Conservation (phyloP, 2,797 vertebrate species). For the Thripadectes ignobilis region DNA sequence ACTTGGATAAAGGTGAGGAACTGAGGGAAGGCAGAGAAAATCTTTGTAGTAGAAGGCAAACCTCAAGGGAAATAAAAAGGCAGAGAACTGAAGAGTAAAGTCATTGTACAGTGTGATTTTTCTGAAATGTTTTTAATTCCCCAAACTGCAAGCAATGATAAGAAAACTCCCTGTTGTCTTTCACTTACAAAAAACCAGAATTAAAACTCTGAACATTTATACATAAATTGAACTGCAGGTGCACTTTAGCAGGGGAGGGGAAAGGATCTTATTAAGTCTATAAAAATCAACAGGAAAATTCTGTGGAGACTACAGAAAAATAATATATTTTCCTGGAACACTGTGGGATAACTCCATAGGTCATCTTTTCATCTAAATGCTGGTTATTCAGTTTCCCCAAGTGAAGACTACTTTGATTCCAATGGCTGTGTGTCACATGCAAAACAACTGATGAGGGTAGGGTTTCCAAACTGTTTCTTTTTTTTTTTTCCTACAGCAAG, state of each 20-base stretch:
- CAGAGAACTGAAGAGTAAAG: background rate
- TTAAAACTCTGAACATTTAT: slow-evolving; percentile 8
- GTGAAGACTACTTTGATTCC: background rate
- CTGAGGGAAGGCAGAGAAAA: background rate
- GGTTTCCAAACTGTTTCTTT: background rate
- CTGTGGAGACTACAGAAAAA: slow-evolving; percentile 5
- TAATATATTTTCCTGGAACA: background rate
- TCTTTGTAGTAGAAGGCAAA: background rate
- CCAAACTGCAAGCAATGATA: background rate
- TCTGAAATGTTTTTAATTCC: slow-evolving; percentile 23
- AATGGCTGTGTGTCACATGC: background rate
- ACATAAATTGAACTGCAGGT: slow-evolving; percentile 42
- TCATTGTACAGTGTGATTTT: background rate
- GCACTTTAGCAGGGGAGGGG: background rate
- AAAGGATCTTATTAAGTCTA: slow-evolving; percentile 5
- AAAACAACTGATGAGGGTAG: background rate
- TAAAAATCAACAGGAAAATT: slow-evolving; percentile 27
- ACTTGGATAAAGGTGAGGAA: background rate
- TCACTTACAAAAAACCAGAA: slow-evolving; percentile 10
- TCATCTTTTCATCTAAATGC: background rate
- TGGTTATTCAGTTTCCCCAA: slow-evolving; percentile 12
- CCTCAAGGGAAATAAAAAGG: slow-evolving; percentile 34
- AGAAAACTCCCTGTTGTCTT: slow-evolving; percentile 11
- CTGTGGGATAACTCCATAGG: background rate
- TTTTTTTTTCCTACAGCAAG: background rate